Evolutionary conservation across 2,113 vertebrate species (phyloP).

Genomic region (Odocoileus hemionus): DNA sequence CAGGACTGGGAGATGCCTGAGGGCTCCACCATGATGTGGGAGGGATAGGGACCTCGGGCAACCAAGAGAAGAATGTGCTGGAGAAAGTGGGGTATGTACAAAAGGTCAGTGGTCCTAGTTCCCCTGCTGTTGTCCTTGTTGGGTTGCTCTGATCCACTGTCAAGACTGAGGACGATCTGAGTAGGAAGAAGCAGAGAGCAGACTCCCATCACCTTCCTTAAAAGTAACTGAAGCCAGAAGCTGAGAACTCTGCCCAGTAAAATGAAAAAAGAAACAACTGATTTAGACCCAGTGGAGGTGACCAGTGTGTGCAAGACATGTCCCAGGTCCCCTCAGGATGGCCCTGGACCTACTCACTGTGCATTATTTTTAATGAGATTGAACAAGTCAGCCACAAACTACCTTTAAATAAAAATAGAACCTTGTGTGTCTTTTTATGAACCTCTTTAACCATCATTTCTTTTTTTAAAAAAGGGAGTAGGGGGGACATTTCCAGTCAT

Average conservation of each 20-base stretch:
- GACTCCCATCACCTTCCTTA: background rate
- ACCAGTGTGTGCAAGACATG: background rate
- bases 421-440: background rate
- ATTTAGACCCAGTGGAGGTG: background rate
- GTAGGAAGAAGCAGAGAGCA: background rate
- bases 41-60: too few species aligned
- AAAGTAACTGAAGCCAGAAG: background rate
- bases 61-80: background rate
- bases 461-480: background rate
- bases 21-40: background rate
- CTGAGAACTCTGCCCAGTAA: background rate
- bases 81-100: accelerated
- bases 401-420: background rate
- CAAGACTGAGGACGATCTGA: accelerated
- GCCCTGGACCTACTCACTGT: background rate
- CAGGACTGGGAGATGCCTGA: background rate
- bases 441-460: background rate
- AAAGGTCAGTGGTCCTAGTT: background rate
- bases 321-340: background rate
- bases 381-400: background rate
- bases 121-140: accelerated
- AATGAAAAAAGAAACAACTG: background rate
- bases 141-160: background rate
- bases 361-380: background rate
- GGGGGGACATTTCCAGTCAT: background rate